Conservation (phyloP, 2,797 vertebrate species). For the Bufotes viridis region DNA sequence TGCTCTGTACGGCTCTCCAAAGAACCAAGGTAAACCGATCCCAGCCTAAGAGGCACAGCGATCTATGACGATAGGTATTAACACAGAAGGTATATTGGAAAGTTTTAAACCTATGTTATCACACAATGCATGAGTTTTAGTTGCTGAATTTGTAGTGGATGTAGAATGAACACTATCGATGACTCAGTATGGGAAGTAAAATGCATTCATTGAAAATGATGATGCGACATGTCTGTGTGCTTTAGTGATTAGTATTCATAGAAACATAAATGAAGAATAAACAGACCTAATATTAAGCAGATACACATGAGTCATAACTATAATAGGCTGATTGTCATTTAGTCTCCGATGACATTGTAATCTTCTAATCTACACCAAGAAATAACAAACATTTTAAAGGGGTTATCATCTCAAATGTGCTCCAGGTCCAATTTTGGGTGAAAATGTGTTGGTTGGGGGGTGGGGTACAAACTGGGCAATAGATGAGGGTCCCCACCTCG, state of each 20-base stretch:
- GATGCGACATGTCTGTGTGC: neutral
- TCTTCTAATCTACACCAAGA: neutral
- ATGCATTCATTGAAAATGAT: neutral
- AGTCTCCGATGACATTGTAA: neutral
- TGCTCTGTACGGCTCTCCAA: too few species aligned
- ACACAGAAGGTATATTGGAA: too few species aligned
- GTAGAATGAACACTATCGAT: neutral
- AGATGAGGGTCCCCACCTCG: too few species aligned
- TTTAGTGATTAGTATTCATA: neutral
- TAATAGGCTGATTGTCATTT: neutral
- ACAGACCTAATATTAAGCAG: constrained; percentile 15
- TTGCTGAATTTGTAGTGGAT: neutral
- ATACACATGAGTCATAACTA: constrained; percentile 9
- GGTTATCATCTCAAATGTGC: neutral
- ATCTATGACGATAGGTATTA: too few species aligned
- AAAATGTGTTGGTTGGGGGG: too few species aligned
- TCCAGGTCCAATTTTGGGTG: too few species aligned
- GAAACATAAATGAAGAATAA: neutral
- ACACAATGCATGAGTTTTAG: neutral
- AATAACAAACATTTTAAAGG: neutral
- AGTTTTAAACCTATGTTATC: too few species aligned
- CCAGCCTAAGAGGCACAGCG: too few species aligned
- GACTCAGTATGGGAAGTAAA: neutral
- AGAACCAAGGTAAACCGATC: too few species aligned
- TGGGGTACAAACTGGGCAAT: too few species aligned